Conservation (phyloP, 2,888 invertebrate species). For the Pyrochroa serraticornis region DNA sequence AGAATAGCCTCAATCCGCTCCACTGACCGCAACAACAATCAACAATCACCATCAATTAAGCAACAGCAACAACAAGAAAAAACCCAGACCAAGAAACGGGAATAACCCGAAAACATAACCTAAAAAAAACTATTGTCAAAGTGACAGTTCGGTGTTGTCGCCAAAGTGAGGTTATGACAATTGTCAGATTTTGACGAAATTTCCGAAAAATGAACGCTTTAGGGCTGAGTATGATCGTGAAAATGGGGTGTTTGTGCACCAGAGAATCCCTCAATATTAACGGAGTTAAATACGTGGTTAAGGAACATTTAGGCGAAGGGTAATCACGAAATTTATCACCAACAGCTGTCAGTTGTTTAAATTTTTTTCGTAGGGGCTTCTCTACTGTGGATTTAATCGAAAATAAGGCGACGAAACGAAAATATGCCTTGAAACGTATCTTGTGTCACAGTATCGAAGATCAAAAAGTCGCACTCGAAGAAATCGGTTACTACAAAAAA, state of each 20-base stretch:
- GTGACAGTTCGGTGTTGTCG: background rate
- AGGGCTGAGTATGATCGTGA: slow-evolving; percentile 71
- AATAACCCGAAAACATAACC: slow-evolving; percentile 4
- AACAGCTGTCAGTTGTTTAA: too few relatives aligned
- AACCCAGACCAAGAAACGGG: background rate
- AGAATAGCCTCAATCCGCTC: background rate
- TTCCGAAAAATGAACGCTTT: slow-evolving; percentile 67
- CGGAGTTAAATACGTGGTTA: slow-evolving; percentile 70
- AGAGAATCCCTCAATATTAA: slow-evolving; percentile 75
- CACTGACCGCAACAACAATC: background rate
- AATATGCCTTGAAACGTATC: slow-evolving; percentile 80
- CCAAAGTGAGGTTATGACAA: slow-evolving; percentile 18
- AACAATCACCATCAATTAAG: background rate
- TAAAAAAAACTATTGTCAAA: background rate
- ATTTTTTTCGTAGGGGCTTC: slow-evolving; percentile 69
- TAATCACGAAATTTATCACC: slow-evolving; percentile 50
- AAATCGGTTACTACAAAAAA: slow-evolving; percentile 74
- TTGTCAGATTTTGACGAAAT: slow-evolving; percentile 10
- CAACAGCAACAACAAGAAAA: background rate
- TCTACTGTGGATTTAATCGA: slow-evolving; percentile 80
- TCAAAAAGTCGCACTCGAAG: slow-evolving; percentile 72
- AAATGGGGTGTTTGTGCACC: slow-evolving; percentile 78
- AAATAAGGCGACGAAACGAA: slow-evolving; percentile 67
- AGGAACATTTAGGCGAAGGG: slow-evolving; percentile 80
- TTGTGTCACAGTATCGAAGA: slow-evolving; percentile 81